phyloP scores from a whole-genome alignment of 2,888 invertebrate genomes.

The Miltochrista miniata region DNA sequence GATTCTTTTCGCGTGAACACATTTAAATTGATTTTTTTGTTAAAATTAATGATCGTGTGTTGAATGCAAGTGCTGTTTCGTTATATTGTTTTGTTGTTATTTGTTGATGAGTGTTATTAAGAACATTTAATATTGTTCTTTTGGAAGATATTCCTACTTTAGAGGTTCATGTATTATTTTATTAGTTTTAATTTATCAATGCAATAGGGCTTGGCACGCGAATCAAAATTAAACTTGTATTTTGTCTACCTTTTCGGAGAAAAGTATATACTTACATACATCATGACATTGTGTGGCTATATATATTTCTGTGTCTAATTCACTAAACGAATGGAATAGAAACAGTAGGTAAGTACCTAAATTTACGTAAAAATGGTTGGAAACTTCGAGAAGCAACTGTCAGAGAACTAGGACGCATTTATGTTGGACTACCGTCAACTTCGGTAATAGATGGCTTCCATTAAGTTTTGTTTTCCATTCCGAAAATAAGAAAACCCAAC shows the following conservation, averaged over 20 bases:
- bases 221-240: too few relatives aligned
- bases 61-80: conserved; percentile 4
- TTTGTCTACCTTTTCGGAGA: too few relatives aligned
- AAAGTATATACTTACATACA: too few relatives aligned
- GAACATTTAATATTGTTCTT: not conserved
- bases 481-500: not conserved
- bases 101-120: not conserved
- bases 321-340: conserved; percentile 61
- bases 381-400: conserved; percentile 50
- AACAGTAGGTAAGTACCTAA: conserved; percentile 33
- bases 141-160: not conserved
- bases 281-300: too few relatives aligned
- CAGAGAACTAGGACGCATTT: conserved; percentile 31
- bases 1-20: conserved; percentile 37
- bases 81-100: not conserved
- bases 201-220: too few relatives aligned
- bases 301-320: too few relatives aligned
- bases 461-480: conserved; percentile 20
- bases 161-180: not conserved
- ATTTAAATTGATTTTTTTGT: conserved; percentile 34
- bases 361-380: conserved; percentile 58
- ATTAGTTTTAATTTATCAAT: too few relatives aligned
- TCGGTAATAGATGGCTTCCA: conserved; percentile 19
- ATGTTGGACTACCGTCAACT: conserved; percentile 15
- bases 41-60: conserved; percentile 8